Evolutionary conservation across 2,113 vertebrate species (phyloP).

Genomic region (Sinocyclocheilus anophthalmus): DNA sequence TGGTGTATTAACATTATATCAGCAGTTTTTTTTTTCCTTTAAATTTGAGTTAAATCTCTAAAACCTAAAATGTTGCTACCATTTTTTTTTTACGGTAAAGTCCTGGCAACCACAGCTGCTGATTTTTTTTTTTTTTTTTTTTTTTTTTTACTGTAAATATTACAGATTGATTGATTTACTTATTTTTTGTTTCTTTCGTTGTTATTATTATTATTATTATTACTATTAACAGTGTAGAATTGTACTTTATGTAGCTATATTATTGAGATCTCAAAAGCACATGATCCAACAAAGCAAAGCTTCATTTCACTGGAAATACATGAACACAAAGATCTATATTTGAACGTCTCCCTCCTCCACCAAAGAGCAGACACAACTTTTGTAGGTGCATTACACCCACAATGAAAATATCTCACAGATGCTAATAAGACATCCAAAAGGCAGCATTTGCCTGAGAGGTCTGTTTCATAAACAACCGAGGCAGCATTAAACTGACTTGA

Average conservation of each 20-base stretch:
- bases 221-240: not conserved
- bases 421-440: slow-evolving; percentile 13
- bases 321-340: not conserved
- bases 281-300: not conserved
- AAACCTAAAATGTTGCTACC: too few relatives aligned
- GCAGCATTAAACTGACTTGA: slow-evolving; percentile 65
- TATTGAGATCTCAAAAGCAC: not conserved
- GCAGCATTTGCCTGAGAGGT: slow-evolving; percentile 50
- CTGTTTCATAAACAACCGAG: slow-evolving; percentile 56
- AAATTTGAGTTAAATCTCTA: too few relatives aligned
- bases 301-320: not conserved
- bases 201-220: too few relatives aligned
- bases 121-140: too few relatives aligned
- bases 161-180: too few relatives aligned
- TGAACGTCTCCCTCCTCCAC: slow-evolving; percentile 9
- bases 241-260: not conserved
- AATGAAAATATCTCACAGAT: slow-evolving; percentile 31
- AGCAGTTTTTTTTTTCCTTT: too few relatives aligned
- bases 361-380: slow-evolving; percentile 3
- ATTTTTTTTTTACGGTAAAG: too few relatives aligned
- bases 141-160: too few relatives aligned
- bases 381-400: not conserved
- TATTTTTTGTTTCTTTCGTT: too few relatives aligned
- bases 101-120: too few relatives aligned
- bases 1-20: too few relatives aligned